Percentiles rank a stretch among this genome's conserved stretches.
These are phyloP conservation scores for Cossypha polioptera DNA, from an alignment of 2,797 vertebrate species.

Conservation along the genomic window DNA sequence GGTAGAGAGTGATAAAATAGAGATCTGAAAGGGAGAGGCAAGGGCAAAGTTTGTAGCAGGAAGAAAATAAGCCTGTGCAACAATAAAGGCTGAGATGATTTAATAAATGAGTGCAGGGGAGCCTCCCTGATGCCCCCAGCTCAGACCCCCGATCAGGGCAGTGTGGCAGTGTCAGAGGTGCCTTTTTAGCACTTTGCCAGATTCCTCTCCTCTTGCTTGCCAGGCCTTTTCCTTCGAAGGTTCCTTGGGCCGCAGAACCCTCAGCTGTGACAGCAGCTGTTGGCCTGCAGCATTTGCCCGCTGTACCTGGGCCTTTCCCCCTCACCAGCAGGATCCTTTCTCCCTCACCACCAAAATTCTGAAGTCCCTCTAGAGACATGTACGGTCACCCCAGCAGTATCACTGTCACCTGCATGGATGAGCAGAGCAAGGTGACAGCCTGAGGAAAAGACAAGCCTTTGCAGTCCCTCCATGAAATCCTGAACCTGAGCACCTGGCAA, in stretches of 20 bases:
- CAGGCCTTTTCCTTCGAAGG: neutral
- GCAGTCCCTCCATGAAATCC: neutral
- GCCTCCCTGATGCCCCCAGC: neutral
- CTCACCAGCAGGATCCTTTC: neutral
- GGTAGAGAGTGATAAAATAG: neutral
- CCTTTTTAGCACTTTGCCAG: neutral
- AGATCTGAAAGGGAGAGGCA: neutral
- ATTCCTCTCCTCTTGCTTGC: no score
- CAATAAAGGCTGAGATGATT: neutral
- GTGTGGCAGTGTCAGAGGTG: neutral
- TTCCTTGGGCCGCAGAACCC: neutral
- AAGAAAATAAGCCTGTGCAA: neutral
- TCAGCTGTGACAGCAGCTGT: neutral
- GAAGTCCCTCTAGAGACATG: rapidly evolving
- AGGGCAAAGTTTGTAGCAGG: neutral
- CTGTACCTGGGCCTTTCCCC: no score
- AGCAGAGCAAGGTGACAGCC: neutral
- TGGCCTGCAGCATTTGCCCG: rapidly evolving
- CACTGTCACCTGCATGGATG: rapidly evolving
- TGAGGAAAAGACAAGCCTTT: neutral
- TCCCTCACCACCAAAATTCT: neutral
- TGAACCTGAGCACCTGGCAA: neutral
- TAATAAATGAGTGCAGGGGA: rapidly evolving
- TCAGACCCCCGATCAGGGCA: neutral
- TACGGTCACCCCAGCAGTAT: rapidly evolving